Evolutionary conservation across 2,797 vertebrate genomes (phyloP).

Genomic region (Cryptoblepharus egeriae): DNA sequence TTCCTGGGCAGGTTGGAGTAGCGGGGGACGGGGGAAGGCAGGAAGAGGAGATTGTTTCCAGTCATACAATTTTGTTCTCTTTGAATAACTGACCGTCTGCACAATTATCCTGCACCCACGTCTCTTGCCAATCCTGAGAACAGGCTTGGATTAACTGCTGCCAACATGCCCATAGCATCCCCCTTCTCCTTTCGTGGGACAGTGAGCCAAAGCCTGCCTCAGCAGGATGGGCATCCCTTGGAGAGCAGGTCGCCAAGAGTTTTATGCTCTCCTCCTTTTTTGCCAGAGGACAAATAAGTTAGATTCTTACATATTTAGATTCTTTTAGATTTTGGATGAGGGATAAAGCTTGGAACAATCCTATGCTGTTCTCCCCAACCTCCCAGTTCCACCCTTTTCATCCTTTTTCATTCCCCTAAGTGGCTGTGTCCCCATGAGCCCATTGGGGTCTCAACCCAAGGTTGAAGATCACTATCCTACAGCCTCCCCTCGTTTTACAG

Average conservation of each 20-base stretch:
- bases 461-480: no score
- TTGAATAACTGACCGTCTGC: not conserved
- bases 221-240: not conserved
- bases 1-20: not conserved
- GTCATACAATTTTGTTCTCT: not conserved
- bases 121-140: not conserved
- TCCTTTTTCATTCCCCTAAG: no score
- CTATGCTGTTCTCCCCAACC: no score
- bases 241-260: not conserved
- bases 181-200: not conserved
- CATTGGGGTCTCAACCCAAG: no score
- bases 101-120: conserved; percentile 9
- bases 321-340: not conserved
- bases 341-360: no score
- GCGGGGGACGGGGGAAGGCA: not conserved
- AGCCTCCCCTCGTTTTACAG: not conserved
- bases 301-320: not conserved
- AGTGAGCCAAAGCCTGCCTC: not conserved
- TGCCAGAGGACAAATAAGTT: not conserved
- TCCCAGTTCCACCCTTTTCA: no score
- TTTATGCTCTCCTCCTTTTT: not conserved
- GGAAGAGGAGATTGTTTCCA: not conserved
- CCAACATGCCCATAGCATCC: no score
- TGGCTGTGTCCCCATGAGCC: no score
- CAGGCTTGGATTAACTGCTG: not conserved